Percentiles rank a stretch among this genome's conserved stretches.
phyloP scores from a whole-genome alignment of 2,888 invertebrate species.

The Phytoseiulus persimilis region DNA sequence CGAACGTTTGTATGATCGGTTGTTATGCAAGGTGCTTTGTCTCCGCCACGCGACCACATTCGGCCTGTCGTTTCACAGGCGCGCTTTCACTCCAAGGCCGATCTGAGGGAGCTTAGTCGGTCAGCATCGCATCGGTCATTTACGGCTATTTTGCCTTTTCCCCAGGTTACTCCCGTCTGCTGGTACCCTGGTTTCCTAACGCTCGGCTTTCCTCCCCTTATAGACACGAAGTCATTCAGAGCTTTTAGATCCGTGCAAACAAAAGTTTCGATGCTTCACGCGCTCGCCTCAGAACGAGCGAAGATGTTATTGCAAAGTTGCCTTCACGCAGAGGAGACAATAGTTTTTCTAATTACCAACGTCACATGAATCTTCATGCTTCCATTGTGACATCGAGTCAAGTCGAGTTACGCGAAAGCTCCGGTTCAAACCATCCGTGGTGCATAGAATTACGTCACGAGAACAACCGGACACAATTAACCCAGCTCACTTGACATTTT shows the following conservation, averaged over 20 bases:
- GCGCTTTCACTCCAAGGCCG: background rate
- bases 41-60: background rate
- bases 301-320: background rate
- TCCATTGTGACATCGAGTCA: background rate
- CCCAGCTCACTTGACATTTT: background rate
- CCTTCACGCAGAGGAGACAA: background rate
- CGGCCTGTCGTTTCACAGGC: background rate
- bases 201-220: background rate
- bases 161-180: background rate
- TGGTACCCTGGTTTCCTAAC: background rate
- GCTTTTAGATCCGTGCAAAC: background rate
- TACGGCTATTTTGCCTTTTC: background rate
- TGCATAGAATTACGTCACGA: background rate
- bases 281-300: background rate
- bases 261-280: background rate
- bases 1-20: background rate
- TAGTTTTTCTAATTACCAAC: background rate
- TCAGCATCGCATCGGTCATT: background rate
- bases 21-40: background rate
- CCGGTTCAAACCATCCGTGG: background rate
- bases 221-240: background rate
- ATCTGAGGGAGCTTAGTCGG: background rate
- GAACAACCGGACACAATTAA: background rate
- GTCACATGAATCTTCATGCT: background rate
- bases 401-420: background rate